Conservation (phyloP, 2,797 vertebrate genomes). For the Mastacembelus armatus region DNA sequence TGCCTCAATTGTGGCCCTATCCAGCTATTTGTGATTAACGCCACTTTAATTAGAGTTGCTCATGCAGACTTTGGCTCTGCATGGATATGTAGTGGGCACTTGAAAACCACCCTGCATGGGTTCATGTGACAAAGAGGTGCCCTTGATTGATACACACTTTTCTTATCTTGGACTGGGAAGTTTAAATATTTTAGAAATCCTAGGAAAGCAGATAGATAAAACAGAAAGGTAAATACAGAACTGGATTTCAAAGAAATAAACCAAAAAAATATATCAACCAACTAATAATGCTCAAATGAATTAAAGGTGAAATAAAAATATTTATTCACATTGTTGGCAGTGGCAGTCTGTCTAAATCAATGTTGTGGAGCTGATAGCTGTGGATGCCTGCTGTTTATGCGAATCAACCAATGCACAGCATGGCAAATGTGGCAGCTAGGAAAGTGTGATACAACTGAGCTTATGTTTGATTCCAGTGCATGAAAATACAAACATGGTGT, state of each 20-base stretch:
- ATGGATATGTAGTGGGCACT: conserved; percentile 75
- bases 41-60: conserved; percentile 87
- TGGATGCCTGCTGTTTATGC: conserved; percentile 49
- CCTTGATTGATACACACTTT: conserved; percentile 58
- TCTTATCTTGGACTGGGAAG: conserved; percentile 40
- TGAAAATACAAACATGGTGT: conserved; percentile 71
- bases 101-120: conserved; percentile 61
- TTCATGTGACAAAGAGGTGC: conserved; percentile 66
- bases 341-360: conserved; percentile 27
- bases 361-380: conserved; percentile 9
- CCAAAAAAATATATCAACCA: conserved; percentile 10
- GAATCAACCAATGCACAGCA: conserved; percentile 52
- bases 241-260: conserved; percentile 9
- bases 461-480: conserved; percentile 65
- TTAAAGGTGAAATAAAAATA: conserved; percentile 32
- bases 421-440: conserved; percentile 52
- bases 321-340: conserved; percentile 14
- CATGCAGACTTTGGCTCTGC: conserved; percentile 78
- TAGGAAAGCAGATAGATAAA: neutral
- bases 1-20: conserved; percentile 88
- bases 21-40: conserved; percentile 88
- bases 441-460: conserved; percentile 56
- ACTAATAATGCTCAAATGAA: conserved; percentile 25
- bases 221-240: conserved; percentile 8
- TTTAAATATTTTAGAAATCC: conserved; percentile 14